Evolutionary conservation across 1,140 invertebrate genomes (phyloP).

Genomic region (Bombus pyrosoma): DNA sequence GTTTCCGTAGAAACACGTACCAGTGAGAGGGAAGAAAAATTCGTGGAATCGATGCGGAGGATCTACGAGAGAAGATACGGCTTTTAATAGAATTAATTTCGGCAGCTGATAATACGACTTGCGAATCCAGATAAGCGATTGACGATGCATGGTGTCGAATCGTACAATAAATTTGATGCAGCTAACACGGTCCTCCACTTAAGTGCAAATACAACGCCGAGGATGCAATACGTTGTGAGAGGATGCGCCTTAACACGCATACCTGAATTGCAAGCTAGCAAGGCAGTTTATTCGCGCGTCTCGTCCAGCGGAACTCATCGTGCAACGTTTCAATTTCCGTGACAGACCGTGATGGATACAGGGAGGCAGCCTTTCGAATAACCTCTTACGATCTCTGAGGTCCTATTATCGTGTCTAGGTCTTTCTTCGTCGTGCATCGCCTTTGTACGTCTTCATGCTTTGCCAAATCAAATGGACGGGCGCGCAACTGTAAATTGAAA

Average conservation of each 20-base stretch:
- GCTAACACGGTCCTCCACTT: constrained; percentile 72
- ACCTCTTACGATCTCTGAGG: background rate
- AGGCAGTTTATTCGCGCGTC: background rate
- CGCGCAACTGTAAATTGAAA: background rate
- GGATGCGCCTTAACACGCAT: background rate
- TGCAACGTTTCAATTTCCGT: constrained; percentile 26
- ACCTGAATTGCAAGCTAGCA: background rate
- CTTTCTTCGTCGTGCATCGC: background rate
- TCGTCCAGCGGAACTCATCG: background rate
- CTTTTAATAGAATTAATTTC: constrained; percentile 38
- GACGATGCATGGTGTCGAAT: constrained; percentile 21
- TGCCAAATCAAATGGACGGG: background rate
- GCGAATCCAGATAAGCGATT: constrained; percentile 25
- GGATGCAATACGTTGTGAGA: constrained; percentile 33
- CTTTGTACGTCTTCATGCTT: background rate
- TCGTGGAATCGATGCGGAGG: background rate
- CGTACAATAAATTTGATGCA: constrained; percentile 73
- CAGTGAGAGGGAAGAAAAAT: too few species aligned
- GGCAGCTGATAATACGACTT: background rate
- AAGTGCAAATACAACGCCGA: constrained; percentile 53
- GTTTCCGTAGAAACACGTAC: background rate
- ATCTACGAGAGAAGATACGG: too few species aligned
- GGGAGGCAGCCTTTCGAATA: too few species aligned
- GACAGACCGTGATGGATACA: background rate
- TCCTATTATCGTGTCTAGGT: background rate